Conservation (phyloP, 2,888 invertebrate species). For the Cotesia congregata region DNA sequence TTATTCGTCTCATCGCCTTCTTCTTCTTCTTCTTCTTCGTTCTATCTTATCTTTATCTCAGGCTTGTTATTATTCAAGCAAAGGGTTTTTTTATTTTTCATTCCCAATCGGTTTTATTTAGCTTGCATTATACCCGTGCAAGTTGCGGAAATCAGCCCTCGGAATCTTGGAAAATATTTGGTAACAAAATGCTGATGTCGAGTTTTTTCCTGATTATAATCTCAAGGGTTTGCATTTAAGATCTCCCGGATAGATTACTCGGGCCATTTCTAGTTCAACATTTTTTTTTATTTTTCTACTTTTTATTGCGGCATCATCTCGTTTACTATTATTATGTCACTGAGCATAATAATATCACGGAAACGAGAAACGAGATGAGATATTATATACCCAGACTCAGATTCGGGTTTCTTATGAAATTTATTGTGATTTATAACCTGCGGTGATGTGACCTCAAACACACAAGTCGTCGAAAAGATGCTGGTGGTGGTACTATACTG, state of each 20-base stretch:
- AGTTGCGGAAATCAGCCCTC: neutral
- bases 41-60: neutral
- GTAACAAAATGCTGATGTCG: slow-evolving; percentile 1
- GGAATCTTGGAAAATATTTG: neutral
- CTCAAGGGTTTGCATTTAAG: neutral
- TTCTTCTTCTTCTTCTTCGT: neutral
- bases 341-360: neutral
- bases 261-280: neutral
- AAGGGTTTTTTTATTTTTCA: neutral
- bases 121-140: neutral
- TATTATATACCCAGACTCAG: too few species aligned
- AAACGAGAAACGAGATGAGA: neutral
- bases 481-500: too few species aligned
- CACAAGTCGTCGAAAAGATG: too few species aligned
- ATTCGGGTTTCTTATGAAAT: too few species aligned
- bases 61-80: neutral
- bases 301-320: neutral
- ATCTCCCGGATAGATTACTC: neutral
- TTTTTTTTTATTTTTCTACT: neutral
- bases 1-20: slow-evolving; percentile 6
- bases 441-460: too few species aligned
- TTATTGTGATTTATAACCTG: too few species aligned
- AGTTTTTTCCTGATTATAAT: neutral
- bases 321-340: neutral
- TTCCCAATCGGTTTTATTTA: neutral